phyloP scores from a whole-genome alignment of 2,797 vertebrate species.

The Bucorvus abyssinicus region DNA sequence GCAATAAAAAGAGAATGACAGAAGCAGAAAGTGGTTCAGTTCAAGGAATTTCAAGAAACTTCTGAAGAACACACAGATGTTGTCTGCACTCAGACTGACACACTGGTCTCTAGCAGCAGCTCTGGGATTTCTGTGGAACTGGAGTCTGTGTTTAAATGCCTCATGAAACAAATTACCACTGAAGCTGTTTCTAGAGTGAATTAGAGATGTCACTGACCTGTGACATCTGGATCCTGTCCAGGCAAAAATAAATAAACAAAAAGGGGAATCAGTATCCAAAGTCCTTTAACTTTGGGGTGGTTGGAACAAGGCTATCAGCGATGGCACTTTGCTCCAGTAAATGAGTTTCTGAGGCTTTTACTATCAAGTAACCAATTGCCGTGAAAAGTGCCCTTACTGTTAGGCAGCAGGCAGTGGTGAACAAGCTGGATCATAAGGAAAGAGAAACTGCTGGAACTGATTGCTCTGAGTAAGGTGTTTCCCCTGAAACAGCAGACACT shows the following conservation, averaged over 20 bases:
- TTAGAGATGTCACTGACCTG: background rate
- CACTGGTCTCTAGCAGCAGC: background rate
- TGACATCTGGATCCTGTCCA: background rate
- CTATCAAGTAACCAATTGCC: background rate
- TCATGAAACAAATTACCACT: background rate
- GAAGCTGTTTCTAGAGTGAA: background rate
- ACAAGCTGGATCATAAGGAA: slow-evolving; percentile 77
- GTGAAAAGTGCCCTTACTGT: slow-evolving; percentile 56
- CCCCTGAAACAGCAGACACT: slow-evolving; percentile 58
- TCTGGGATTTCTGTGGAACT: background rate
- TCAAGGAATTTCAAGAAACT: background rate
- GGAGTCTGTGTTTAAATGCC: background rate
- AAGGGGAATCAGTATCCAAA: background rate
- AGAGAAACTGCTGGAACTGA: slow-evolving; percentile 72
- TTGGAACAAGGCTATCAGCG: background rate
- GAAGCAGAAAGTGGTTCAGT: background rate
- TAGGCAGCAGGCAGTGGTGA: slow-evolving; percentile 72
- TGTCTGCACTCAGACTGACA: background rate
- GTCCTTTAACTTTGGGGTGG: background rate
- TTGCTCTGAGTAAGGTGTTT: slow-evolving; percentile 69
- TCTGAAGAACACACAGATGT: background rate
- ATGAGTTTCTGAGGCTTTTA: background rate
- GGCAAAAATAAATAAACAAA: background rate
- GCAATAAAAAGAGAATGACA: background rate
- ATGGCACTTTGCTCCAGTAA: background rate